Evolutionary conservation across 1,140 invertebrate genomes (phyloP), one percentile per base, ranked within the genome.

Genomic region (Cardiocondyla obscurior): DNA sequence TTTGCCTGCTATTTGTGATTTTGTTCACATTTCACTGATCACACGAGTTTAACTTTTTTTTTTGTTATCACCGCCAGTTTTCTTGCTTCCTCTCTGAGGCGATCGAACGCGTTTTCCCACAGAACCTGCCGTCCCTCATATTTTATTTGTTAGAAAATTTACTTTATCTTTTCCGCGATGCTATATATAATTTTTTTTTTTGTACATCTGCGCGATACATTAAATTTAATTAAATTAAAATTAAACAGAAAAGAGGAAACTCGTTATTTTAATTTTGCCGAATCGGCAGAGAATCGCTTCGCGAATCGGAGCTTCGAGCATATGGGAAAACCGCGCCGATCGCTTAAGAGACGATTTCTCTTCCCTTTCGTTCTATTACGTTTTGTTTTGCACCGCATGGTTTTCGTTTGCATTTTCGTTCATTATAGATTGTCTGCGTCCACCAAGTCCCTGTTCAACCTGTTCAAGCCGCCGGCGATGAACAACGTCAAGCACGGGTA

Each of bases 391-490:
- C 91, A 93, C 91, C 88, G 92, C 93, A 92, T 92, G 91, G 86
- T 91, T 87, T 92, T 92, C 88, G 90, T 92, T 91, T 92, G 91
- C 90, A 92, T 93, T 92, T 89, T 92, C 89, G 85, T 92, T 91
- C 69, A 90, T 93, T 94, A 90, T 94, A 94, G 93, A 94, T 94
- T 95, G 88, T 95, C 95, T 92, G 92, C 94, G 91, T 93, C 94
- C 67, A 95, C 95, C 91, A 95, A 95, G 91, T 95, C 95, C 84
- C 91, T 95, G 91, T 94, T 95, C 94, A 95, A 95, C 92, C 94
- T 95, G 86, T 94, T 95, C 91, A 95, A 95, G 93, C 93, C 93
- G 64, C 90, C 92, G 70, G 91, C 92, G 88, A 91, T 92, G 83
- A 94, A 90, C 92, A 94, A 93, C 90, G 90, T 94, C 81, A 95